A percentile compares a stretch with the other conserved stretches of the same genome.
Conservation (phyloP, 2,888 invertebrate genomes). For the Cosmia pyralina region DNA sequence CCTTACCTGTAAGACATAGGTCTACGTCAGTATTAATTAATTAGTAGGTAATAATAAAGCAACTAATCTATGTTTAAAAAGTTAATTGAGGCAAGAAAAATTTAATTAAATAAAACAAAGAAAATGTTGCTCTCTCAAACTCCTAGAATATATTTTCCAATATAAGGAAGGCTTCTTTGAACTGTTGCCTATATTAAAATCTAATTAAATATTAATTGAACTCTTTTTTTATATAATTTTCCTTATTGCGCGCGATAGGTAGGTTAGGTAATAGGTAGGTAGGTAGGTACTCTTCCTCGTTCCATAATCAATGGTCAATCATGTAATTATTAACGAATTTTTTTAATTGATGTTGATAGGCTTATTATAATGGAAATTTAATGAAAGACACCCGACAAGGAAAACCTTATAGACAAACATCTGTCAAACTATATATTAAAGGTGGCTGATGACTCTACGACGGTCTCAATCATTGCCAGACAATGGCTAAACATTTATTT, state of each 20-base stretch:
- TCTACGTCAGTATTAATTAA: background rate
- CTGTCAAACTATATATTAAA: background rate
- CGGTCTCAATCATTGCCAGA: background rate
- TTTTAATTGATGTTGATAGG: conserved; percentile 4
- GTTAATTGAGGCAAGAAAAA: background rate
- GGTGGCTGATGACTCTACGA: background rate
- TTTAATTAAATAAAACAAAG: background rate
- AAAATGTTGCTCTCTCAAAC: background rate
- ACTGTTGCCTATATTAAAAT: background rate
- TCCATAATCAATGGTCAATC: conserved; percentile 6
- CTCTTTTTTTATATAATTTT: background rate
- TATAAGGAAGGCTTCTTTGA: background rate
- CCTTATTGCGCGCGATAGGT: background rate
- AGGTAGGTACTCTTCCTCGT: conserved; percentile 10
- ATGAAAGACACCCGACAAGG: background rate
- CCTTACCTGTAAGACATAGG: background rate
- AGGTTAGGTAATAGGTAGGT: background rate
- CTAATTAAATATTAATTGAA: background rate
- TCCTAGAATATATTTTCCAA: background rate
- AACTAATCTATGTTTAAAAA: background rate
- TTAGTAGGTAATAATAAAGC: background rate
- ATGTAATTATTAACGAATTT: conserved; percentile 2
- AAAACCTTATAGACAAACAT: background rate
- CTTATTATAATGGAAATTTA: background rate
- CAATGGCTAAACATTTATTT: background rate